phyloP scores from a whole-genome alignment of 2,888 invertebrate genomes.

The Leptopterna dolabrata region DNA sequence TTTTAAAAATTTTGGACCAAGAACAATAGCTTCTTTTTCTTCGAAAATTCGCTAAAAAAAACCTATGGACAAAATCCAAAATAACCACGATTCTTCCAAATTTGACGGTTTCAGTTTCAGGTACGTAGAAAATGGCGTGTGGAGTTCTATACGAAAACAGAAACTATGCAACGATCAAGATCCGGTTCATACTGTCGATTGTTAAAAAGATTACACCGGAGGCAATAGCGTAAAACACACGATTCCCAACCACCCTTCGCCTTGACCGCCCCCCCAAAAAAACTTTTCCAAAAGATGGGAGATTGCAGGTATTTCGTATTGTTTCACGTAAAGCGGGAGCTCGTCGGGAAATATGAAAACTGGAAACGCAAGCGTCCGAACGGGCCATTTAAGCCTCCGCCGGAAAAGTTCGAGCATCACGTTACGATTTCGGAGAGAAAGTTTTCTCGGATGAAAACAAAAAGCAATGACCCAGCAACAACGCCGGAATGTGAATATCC shows the following conservation, averaged over 20 bases:
- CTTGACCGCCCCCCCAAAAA: neutral
- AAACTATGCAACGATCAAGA: neutral
- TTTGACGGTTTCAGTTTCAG: too few species aligned
- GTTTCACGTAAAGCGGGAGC: neutral
- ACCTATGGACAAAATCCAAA: too few species aligned
- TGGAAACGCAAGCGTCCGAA: neutral
- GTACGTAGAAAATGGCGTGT: too few species aligned
- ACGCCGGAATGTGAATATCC: neutral
- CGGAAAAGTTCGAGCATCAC: constrained; percentile 1
- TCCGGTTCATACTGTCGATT: neutral
- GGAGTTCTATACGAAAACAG: too few species aligned
- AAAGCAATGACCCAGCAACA: constrained; percentile 3
- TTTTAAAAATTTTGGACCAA: too few species aligned
- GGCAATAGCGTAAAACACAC: neutral
- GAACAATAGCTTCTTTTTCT: too few species aligned
- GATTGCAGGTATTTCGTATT: neutral
- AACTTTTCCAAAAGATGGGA: neutral
- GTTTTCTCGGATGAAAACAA: neutral
- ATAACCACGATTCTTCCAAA: too few species aligned
- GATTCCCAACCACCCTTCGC: neutral
- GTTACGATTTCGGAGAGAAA: neutral
- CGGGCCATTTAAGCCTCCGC: neutral
- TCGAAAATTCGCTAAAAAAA: too few species aligned
- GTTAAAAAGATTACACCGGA: neutral
- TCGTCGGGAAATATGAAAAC: neutral